Conservation (phyloP, 2,888 invertebrate genomes). For the Cantharis rufa region DNA sequence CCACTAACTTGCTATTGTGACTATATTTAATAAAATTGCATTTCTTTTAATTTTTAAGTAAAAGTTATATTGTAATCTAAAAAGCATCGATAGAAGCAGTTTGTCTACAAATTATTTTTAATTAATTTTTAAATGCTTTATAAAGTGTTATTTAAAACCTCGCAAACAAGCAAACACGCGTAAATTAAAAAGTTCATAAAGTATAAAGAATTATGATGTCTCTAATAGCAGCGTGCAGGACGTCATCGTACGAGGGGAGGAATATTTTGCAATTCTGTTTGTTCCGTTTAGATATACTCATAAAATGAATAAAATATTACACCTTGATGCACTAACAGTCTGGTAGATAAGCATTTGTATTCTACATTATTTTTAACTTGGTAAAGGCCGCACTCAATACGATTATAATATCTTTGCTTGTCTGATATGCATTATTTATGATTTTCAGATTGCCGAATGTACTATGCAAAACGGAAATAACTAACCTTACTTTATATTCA, state of each 20-base stretch:
- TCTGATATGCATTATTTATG: conserved; percentile 21
- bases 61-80: not conserved
- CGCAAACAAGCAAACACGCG: conserved; percentile 46
- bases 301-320: conserved; percentile 32
- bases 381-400: conserved; percentile 17
- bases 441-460: conserved; percentile 13
- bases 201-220: conserved; percentile 46
- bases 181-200: conserved; percentile 46
- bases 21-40: too few species aligned
- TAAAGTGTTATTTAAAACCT: conserved; percentile 47
- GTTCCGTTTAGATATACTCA: conserved; percentile 27
- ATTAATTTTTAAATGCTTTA: conserved; percentile 38
- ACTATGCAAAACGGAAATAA: conserved; percentile 3
- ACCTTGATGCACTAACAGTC: conserved; percentile 27
- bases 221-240: conserved; percentile 45
- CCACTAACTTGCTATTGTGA: too few species aligned
- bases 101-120: conserved; percentile 2
- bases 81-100: not conserved
- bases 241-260: conserved; percentile 31
- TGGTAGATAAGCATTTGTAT: conserved; percentile 24
- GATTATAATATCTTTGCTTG: conserved; percentile 10
- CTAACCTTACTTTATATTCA: conserved; percentile 5
- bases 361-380: conserved; percentile 22
- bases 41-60: too few species aligned
- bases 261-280: conserved; percentile 31